A percentile compares a stretch with the other conserved stretches of the same genome.
phyloP scores from a whole-genome alignment of 1,140 invertebrate genomes.

The Anastrepha ludens region DNA sequence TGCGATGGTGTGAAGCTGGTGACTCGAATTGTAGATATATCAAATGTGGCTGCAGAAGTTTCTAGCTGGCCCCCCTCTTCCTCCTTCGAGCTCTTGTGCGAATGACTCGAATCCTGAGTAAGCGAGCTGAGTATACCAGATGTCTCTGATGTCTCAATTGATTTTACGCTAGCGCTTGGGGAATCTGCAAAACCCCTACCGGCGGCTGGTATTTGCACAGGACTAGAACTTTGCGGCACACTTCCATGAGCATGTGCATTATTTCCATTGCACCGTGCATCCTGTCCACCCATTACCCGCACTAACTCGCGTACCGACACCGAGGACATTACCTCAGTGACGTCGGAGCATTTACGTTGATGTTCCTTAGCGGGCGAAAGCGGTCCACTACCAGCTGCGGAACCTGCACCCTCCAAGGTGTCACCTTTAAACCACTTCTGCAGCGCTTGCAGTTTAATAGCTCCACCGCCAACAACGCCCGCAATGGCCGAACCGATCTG shows the following conservation, averaged over 20 bases:
- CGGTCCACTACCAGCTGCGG: constrained; percentile 57
- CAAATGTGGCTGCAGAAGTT: constrained; percentile 61
- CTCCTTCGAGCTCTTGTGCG: constrained; percentile 68
- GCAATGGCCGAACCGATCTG: constrained; percentile 70
- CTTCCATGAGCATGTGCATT: constrained; percentile 84
- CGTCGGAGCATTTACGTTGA: constrained; percentile 57
- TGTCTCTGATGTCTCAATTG: constrained; percentile 75
- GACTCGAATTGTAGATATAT: constrained; percentile 63
- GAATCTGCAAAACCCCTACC: constrained; percentile 31
- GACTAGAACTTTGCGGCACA: constrained; percentile 80
- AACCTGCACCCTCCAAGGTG: constrained; percentile 71
- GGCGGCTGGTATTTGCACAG: constrained; percentile 76
- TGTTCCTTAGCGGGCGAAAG: constrained; percentile 53
- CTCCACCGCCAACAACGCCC: constrained; percentile 75
- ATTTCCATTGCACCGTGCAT: constrained; percentile 81
- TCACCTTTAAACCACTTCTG: constrained; percentile 85
- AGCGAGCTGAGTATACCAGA: constrained; percentile 79
- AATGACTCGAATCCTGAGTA: constrained; percentile 78
- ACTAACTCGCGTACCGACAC: constrained; percentile 88
- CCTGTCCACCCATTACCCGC: constrained; percentile 81
- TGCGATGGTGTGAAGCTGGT: constrained; percentile 69
- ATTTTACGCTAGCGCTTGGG: constrained; percentile 42
- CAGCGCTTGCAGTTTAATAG: constrained; percentile 79
- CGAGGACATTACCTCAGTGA: constrained; percentile 75
- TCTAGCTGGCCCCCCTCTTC: constrained; percentile 59